Evolutionary conservation across 2,797 vertebrate genomes (phyloP), one percentile per base, ranked within the genome.

Genomic region (Takifugu ocellatus): DNA sequence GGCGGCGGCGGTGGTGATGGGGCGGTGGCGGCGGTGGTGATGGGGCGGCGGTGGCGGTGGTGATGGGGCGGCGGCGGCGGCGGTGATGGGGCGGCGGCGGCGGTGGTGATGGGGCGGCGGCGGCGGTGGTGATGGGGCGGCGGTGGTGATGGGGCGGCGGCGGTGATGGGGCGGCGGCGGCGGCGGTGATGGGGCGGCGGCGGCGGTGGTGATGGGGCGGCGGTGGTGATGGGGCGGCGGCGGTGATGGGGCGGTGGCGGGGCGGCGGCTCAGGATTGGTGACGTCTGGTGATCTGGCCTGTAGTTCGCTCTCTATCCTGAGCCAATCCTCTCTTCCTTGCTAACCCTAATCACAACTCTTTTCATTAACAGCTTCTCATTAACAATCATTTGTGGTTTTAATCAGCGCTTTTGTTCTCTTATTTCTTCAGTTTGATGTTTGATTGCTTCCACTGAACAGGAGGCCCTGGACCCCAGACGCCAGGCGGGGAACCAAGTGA

Each of bases 381-480:
- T 0, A 5, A 7, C 17, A 25, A 17, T n/a, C 0, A 0, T 51
- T 54, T 25, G 24, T 25, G 51, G 58, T 15, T 63, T 54, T 65
- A 5, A 67, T 68, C n/a, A 16, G 12, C 2, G 21, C 6, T 2
- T 60, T 45, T 51, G 2, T 16, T 25, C 42, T 39, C 24, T 3
- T 29, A 14, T 52, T 5, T 66, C 31, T 69, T 51, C 5, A 5
- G 31, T 0, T 44, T 36, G 17, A 42, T 25, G 5, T 68, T 5
- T 65, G 11, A 0, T 49, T 66, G 69, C 25, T 81, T 47, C 56
- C 33, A 55, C 31, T 57, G 7, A 44, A 60, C 79, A 99, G 97
- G 97, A 99, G 80, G 78, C 90, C 3, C 16, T 92, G 67, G 97
- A 99, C 76, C 91, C 92, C 67, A 90, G 95, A 33, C 89, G 94